A percentile compares a stretch with the other conserved stretches of the same genome.
These are phyloP conservation scores for Pantelozetes paolii DNA, from an alignment of 2,888 invertebrate genomes.

Conservation along the genomic window DNA sequence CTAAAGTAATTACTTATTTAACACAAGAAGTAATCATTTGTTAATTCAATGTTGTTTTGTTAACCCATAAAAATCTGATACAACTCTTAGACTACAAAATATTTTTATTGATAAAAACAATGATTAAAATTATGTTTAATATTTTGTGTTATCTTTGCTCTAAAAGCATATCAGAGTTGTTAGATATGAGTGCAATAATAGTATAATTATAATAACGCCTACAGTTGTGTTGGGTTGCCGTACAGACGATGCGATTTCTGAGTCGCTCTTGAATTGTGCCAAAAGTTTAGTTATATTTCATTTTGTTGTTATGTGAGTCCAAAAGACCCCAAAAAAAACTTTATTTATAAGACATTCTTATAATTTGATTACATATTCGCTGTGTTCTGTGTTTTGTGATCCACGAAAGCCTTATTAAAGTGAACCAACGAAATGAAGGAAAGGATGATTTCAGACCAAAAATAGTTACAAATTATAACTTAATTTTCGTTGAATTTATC, in stretches of 20 bases:
- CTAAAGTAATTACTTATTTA: no score
- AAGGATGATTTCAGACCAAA: background rate
- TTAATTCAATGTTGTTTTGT: background rate
- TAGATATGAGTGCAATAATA: background rate
- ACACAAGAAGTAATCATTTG: no score
- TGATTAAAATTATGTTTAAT: constrained; percentile 1
- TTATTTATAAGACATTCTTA: no score
- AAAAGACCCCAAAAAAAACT: no score
- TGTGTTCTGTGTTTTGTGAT: background rate
- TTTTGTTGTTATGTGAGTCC: no score
- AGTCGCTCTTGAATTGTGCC: background rate
- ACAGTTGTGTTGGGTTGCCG: background rate
- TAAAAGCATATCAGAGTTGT: background rate
- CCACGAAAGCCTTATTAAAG: background rate
- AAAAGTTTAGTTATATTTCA: background rate
- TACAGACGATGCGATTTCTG: background rate
- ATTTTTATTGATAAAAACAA: constrained; percentile 4
- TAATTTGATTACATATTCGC: no score
- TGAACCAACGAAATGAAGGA: background rate
- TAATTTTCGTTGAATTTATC: background rate
- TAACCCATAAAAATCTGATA: background rate
- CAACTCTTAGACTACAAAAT: background rate
- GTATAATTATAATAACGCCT: background rate
- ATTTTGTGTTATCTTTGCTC: background rate
- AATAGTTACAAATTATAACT: background rate